These are phyloP conservation scores for Colletes latitarsis DNA, from an alignment of 1,140 invertebrate species.

Conservation along the genomic window DNA sequence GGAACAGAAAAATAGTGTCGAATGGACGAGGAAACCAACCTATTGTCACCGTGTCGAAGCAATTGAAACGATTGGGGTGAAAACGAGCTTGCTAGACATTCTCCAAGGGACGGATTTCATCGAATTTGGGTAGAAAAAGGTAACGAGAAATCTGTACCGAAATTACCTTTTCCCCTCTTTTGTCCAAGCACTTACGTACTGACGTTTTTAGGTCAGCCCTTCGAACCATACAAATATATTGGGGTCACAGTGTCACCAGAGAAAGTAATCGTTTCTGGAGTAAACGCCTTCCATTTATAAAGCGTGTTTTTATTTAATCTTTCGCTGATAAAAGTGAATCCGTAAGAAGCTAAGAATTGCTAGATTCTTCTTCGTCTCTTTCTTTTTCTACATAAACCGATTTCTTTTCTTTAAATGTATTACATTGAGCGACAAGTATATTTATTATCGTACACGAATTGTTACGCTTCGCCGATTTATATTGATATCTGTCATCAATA, in stretches of 20 bases:
- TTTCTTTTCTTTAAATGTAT: no score
- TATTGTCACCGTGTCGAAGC: background rate
- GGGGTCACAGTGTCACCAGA: conserved; percentile 1
- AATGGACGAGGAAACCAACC: background rate
- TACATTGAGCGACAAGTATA: background rate
- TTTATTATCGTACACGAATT: background rate
- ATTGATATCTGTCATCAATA: background rate
- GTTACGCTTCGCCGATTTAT: background rate
- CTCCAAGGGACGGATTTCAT: conserved; percentile 2
- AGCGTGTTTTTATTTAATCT: background rate
- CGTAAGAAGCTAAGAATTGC: background rate
- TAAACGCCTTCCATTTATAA: background rate
- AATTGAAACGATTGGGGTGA: conserved; percentile 38
- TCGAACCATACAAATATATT: conserved; percentile 22
- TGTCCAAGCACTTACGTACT: conserved; percentile 17
- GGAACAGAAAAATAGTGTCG: background rate
- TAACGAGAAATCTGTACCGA: conserved; percentile 30
- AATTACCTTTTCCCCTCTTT: conserved; percentile 17
- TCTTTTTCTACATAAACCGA: background rate
- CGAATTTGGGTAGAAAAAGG: conserved; percentile 41
- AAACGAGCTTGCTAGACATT: conserved; percentile 13
- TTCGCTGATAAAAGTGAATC: background rate
- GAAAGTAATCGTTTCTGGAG: background rate
- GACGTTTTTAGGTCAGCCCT: conserved; percentile 28
- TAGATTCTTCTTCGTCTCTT: background rate